A percentile compares a stretch with the other conserved stretches of the same genome.
phyloP scores from a whole-genome alignment of 2,797 vertebrate species.

The Notolabrus celidotus region DNA sequence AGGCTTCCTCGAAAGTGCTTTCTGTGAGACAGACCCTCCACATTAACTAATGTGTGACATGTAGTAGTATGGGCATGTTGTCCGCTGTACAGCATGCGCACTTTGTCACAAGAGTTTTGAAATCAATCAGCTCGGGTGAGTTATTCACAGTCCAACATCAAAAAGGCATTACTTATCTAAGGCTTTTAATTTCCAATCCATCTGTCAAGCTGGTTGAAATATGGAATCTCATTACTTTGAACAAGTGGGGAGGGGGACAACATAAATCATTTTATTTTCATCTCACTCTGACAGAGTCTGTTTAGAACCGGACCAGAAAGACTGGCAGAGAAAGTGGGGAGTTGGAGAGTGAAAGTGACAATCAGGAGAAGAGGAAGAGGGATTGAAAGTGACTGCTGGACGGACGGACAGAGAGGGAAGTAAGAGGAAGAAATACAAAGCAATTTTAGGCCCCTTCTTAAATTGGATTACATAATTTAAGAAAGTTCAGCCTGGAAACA shows the following conservation, averaged over 20 bases:
- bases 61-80: slow-evolving; percentile 64
- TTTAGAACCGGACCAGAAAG: slow-evolving; percentile 66
- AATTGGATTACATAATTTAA: neutral
- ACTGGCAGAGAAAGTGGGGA: slow-evolving; percentile 45
- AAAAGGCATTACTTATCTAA: slow-evolving; percentile 88
- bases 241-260: slow-evolving; percentile 84
- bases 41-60: slow-evolving; percentile 70
- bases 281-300: slow-evolving; percentile 76
- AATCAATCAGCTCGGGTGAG: slow-evolving; percentile 83
- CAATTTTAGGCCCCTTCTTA: neutral
- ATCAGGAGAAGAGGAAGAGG: slow-evolving; percentile 31
- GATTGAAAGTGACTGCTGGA: slow-evolving; percentile 45
- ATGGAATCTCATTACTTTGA: slow-evolving; percentile 89
- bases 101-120: slow-evolving; percentile 82
- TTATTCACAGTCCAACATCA: slow-evolving; percentile 85
- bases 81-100: slow-evolving; percentile 63
- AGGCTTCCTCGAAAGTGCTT: slow-evolving; percentile 62
- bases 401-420: neutral
- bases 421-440: neutral
- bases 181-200: slow-evolving; percentile 88
- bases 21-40: slow-evolving; percentile 44
- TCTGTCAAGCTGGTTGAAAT: slow-evolving; percentile 85
- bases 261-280: slow-evolving; percentile 87
- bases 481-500: slow-evolving; percentile 1
- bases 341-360: slow-evolving; percentile 50